phyloP scores from a whole-genome alignment of 64 coral and sea anemone species.

The Dendronephthya gigantea region DNA sequence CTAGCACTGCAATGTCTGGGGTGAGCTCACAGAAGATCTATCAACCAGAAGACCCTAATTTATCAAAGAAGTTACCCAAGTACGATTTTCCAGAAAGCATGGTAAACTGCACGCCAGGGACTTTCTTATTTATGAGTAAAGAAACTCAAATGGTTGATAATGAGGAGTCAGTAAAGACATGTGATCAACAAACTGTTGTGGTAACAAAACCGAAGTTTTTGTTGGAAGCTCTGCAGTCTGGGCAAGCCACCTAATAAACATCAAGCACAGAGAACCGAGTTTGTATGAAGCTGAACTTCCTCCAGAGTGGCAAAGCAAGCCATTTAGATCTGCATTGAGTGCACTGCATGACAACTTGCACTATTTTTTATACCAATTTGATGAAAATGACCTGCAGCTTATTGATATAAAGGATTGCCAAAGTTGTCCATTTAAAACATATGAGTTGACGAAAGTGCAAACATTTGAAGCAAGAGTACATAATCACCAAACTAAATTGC shows the following conservation, averaged over 20 bases:
- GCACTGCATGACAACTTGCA: not conserved
- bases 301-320: slow-evolving; percentile 10
- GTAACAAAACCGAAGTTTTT: slow-evolving; percentile 27
- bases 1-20: slow-evolving; percentile 4
- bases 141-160: slow-evolving; percentile 14
- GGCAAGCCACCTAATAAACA: slow-evolving; percentile 28
- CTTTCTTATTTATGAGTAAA: slow-evolving; percentile 28
- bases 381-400: slow-evolving; percentile 32
- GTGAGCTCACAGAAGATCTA: slow-evolving; percentile 5
- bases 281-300: slow-evolving; percentile 22
- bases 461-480: slow-evolving; percentile 22
- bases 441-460: slow-evolving; percentile 24
- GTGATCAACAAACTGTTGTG: slow-evolving; percentile 31
- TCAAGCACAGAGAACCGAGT: slow-evolving; percentile 26
- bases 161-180: slow-evolving; percentile 12
- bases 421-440: slow-evolving; percentile 2
- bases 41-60: not conserved
- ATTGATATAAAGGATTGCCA: slow-evolving; percentile 12
- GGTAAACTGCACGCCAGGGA: slow-evolving; percentile 6
- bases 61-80: not conserved
- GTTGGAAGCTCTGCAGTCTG: slow-evolving; percentile 33
- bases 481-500: not conserved
- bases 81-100: not conserved
- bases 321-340: slow-evolving; percentile 10
- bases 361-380: slow-evolving; percentile 28